Evolutionary conservation across 1,140 invertebrate genomes (phyloP).

Genomic region (Apis dorsata): DNA sequence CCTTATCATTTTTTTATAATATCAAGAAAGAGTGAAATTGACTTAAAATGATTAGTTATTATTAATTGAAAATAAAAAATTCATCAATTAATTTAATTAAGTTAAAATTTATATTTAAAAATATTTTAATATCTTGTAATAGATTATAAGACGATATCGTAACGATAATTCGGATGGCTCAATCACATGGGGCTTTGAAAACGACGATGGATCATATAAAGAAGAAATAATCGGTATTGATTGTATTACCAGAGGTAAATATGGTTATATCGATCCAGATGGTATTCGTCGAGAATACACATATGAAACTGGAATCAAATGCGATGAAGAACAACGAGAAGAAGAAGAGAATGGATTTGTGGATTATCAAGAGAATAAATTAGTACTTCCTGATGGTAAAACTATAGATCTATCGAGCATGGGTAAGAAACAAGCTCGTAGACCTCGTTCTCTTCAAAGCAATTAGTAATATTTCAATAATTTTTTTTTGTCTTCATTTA

Average conservation of each 20-base stretch:
- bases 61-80: background rate
- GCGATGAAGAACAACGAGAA: constrained; percentile 82
- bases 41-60: background rate
- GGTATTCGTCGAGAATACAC: constrained; percentile 86
- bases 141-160: constrained; percentile 83
- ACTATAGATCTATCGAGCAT: constrained; percentile 85
- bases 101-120: background rate
- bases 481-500: background rate
- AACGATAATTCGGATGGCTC: constrained; percentile 90
- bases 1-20: constrained; percentile 4
- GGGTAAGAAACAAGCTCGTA: constrained; percentile 85
- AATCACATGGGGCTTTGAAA: constrained; percentile 92
- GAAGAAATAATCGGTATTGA: constrained; percentile 90
- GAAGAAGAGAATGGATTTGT: constrained; percentile 82
- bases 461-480: constrained; percentile 58
- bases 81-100: background rate
- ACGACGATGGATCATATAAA: constrained; percentile 88
- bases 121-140: background rate
- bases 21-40: background rate
- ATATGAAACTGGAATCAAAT: constrained; percentile 86
- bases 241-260: constrained; percentile 89
- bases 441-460: constrained; percentile 78
- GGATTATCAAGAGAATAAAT: constrained; percentile 86
- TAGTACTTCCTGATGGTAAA: constrained; percentile 85
- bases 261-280: constrained; percentile 91